Conservation (phyloP, 2,888 invertebrate species). For the Odontocolon sp. region DNA sequence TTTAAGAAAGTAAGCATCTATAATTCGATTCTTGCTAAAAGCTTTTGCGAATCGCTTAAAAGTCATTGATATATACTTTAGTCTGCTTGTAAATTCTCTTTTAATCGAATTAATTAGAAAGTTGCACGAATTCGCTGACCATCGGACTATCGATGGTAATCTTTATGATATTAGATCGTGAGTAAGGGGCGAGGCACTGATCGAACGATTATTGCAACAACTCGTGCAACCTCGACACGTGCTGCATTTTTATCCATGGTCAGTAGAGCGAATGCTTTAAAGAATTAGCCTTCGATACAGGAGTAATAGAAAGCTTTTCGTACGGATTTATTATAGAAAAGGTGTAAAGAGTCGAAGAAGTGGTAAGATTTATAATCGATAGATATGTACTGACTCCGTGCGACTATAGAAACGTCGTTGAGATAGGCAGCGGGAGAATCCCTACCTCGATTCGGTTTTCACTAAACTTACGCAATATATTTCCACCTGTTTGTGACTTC, state of each 20-base stretch:
- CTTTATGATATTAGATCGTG: not conserved
- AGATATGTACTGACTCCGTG: not conserved
- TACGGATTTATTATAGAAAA: too few relatives aligned
- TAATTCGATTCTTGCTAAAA: too few relatives aligned
- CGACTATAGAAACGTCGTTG: not conserved
- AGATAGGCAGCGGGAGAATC: not conserved
- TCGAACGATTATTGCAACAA: constrained; percentile 62
- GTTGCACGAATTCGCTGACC: not conserved
- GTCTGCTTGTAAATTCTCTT: too few relatives aligned
- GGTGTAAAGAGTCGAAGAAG: too few relatives aligned
- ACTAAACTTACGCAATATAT: constrained; percentile 25
- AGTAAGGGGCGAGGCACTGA: constrained; percentile 32
- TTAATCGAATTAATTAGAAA: not conserved
- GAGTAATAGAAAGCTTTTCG: not conserved
- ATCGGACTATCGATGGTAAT: not conserved
- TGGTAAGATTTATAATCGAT: constrained; percentile 40
- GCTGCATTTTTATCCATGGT: constrained; percentile 55
- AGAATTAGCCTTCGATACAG: not conserved
- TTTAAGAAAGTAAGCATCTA: too few relatives aligned
- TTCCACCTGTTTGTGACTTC: constrained; percentile 30
- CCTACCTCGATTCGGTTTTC: not conserved
- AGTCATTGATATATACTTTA: too few relatives aligned
- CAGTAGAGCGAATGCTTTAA: constrained; percentile 39
- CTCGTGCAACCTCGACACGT: constrained; percentile 61
- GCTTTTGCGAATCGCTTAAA: too few relatives aligned